Conservation (phyloP, 1,140 invertebrate species). For the Pseudobourletiella spinata region DNA sequence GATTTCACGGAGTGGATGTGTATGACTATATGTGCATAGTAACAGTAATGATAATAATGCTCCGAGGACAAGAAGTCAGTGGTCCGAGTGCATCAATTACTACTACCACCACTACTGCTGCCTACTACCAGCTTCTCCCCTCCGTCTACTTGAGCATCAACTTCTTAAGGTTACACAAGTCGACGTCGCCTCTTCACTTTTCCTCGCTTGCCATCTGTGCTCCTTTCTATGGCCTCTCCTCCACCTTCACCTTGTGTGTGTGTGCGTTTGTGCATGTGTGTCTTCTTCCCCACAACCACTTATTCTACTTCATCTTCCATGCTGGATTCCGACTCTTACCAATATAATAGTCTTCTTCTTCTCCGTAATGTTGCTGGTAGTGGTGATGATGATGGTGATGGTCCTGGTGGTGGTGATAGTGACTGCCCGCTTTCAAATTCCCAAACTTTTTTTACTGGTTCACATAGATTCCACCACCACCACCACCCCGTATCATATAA, state of each 20-base stretch:
- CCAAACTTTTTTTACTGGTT: neutral
- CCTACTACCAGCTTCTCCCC: neutral
- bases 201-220: conserved; percentile 26
- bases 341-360: too few relatives aligned
- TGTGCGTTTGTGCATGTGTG: too few relatives aligned
- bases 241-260: conserved; percentile 25
- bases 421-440: neutral
- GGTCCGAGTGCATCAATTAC: conserved; percentile 23
- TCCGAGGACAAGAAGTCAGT: conserved; percentile 1
- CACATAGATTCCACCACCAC: neutral
- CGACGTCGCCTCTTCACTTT: neutral
- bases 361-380: too few relatives aligned
- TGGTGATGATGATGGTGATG: too few relatives aligned
- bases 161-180: conserved; percentile 4
- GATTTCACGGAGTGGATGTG: neutral
- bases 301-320: neutral
- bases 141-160: neutral
- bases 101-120: too few relatives aligned
- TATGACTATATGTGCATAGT: too few relatives aligned
- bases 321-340: conserved; percentile 8
- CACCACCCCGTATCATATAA: neutral
- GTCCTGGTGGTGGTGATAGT: neutral
- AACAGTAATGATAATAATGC: too few relatives aligned
- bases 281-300: too few relatives aligned
- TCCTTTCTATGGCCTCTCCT: conserved; percentile 18